phyloP scores from a whole-genome alignment of 2,797 vertebrate species.

The Streptopelia turtur region DNA sequence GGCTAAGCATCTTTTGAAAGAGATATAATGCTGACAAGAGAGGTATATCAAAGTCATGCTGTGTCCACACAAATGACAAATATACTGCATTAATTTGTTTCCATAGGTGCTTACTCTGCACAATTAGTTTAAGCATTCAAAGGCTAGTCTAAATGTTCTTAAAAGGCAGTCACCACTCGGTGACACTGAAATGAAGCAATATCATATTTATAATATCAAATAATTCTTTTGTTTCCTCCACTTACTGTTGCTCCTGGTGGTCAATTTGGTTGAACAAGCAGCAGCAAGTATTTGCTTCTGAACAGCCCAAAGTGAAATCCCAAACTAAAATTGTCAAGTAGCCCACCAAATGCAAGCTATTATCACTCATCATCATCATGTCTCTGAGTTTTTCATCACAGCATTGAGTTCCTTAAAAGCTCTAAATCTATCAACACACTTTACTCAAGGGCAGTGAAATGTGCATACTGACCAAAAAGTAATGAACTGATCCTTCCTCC shows the following conservation, averaged over 20 bases:
- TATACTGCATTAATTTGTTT: background rate
- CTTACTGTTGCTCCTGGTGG: background rate
- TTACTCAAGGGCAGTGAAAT: background rate
- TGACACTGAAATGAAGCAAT: background rate
- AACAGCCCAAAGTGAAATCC: background rate
- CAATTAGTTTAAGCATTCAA: background rate
- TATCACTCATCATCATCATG: background rate
- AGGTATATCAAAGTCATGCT: background rate
- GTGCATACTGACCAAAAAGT: background rate
- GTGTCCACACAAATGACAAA: background rate
- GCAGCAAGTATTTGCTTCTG: background rate
- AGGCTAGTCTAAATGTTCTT: background rate
- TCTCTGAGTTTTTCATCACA: background rate
- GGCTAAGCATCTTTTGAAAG: background rate
- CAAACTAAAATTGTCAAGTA: background rate
- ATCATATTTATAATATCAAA: background rate
- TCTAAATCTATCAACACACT: background rate
- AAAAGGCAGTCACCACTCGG: background rate
- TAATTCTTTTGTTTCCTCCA: background rate
- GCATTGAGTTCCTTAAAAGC: rapidly evolving
- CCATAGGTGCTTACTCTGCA: background rate
- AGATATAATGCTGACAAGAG: background rate
- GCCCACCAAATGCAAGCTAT: background rate
- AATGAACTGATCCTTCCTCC: background rate
- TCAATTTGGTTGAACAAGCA: background rate